Conservation (phyloP, 1,140 invertebrate species). For the Cydia amplana region DNA sequence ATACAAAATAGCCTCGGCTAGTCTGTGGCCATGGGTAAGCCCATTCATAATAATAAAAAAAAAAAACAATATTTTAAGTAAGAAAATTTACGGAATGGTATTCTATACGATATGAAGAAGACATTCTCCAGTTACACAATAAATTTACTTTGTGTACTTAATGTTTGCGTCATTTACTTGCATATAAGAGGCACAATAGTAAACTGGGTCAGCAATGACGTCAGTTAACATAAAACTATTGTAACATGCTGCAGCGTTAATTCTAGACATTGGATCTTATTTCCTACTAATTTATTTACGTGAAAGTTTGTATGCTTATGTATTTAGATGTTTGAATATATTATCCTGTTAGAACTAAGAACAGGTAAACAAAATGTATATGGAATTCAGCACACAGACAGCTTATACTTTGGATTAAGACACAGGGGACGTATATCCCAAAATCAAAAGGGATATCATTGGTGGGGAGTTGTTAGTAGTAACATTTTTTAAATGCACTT, state of each 20-base stretch:
- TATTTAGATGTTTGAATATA: no score
- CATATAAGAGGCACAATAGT: constrained; percentile 33
- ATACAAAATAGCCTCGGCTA: neutral
- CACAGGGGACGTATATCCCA: no score
- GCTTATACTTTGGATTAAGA: no score
- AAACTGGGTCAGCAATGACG: constrained; percentile 36
- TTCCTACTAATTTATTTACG: neutral
- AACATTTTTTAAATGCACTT: no score
- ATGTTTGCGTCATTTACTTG: constrained; percentile 26
- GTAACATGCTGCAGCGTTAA: constrained; percentile 4
- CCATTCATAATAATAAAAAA: no score
- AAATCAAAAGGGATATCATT: no score
- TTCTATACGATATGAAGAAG: neutral
- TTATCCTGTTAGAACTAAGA: no score
- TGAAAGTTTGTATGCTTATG: neutral
- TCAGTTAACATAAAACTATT: constrained; percentile 24
- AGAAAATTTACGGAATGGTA: neutral
- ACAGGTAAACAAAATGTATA: no score
- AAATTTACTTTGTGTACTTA: neutral
- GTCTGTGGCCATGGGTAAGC: no score
- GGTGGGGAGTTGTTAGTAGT: no score
- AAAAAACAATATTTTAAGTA: neutral
- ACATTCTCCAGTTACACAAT: neutral
- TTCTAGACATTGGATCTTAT: neutral
- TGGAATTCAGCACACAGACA: neutral